phyloP scores from a whole-genome alignment of 2,113 vertebrate genomes.

The Siniperca chuatsi region DNA sequence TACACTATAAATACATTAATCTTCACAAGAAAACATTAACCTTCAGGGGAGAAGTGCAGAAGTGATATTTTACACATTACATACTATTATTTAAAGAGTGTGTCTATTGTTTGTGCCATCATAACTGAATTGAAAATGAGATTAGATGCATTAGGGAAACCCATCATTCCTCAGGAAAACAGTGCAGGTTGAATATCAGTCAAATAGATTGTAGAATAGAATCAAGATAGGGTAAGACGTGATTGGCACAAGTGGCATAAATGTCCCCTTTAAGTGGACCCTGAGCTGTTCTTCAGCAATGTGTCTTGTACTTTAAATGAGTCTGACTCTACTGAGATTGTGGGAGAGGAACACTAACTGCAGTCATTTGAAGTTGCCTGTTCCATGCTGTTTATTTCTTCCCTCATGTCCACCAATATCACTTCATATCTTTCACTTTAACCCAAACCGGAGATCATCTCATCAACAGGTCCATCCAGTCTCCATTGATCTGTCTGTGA shows the following conservation, averaged over 20 bases:
- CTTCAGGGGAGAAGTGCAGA: not conserved
- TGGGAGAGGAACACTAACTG: not conserved
- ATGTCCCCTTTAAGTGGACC: not conserved
- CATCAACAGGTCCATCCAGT: not conserved
- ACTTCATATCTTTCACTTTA: not conserved
- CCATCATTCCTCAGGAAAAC: not conserved
- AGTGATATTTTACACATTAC: not conserved
- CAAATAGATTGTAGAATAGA: not conserved
- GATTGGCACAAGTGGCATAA: not conserved
- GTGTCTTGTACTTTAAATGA: not conserved
- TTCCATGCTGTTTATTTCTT: not conserved
- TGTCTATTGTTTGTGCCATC: too few species aligned
- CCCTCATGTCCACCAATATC: not conserved
- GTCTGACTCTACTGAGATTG: not conserved
- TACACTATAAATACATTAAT: not conserved
- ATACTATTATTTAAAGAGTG: not conserved
- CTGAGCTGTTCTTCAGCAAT: not conserved
- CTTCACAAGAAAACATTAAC: not conserved
- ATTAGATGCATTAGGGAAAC: not conserved
- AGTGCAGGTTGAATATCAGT: not conserved
- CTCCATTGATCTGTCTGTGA: slow-evolving; percentile 5
- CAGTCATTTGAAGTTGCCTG: not conserved
- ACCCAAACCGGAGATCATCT: not conserved
- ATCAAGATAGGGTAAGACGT: not conserved
- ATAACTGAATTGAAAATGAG: not conserved